Percentiles rank a stretch among this genome's conserved stretches.
Evolutionary conservation across 2,888 invertebrate genomes (phyloP).

Genomic region (Perizoma flavofasciatum): DNA sequence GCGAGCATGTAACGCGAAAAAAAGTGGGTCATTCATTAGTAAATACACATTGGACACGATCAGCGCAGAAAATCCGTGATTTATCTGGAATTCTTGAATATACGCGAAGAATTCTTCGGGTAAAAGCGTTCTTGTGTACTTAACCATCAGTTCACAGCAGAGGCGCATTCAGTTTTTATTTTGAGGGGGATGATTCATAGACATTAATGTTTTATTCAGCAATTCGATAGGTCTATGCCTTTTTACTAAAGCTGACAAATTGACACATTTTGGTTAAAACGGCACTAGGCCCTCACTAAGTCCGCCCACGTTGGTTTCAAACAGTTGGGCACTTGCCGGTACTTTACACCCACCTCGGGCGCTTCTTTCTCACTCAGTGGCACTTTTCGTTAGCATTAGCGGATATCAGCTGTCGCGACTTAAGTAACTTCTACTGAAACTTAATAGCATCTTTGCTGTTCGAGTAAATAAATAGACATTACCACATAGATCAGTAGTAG

Average conservation of each 20-base stretch:
- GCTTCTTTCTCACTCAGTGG: slow-evolving; percentile 31
- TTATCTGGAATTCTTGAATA: slow-evolving; percentile 21
- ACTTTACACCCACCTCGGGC: slow-evolving; percentile 29
- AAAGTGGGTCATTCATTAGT: slow-evolving; percentile 30
- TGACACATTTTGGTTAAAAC: not conserved
- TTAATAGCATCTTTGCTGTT: slow-evolving; percentile 34
- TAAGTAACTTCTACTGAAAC: slow-evolving; percentile 35
- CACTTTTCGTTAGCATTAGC: slow-evolving; percentile 39
- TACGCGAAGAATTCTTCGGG: slow-evolving; percentile 20
- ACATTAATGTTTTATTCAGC: not conserved
- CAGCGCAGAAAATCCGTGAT: slow-evolving; percentile 21
- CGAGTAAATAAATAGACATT: slow-evolving; percentile 9
- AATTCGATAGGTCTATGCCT: not conserved
- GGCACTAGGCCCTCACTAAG: not conserved
- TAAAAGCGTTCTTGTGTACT: slow-evolving; percentile 29
- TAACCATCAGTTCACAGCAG: slow-evolving; percentile 12
- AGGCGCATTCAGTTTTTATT: slow-evolving; percentile 10
- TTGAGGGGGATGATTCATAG: not conserved
- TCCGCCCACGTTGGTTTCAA: slow-evolving; percentile 12
- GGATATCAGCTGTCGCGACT: slow-evolving; percentile 36
- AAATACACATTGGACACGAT: slow-evolving; percentile 25
- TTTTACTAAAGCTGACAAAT: slow-evolving; percentile 1
- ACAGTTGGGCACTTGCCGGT: slow-evolving; percentile 28
- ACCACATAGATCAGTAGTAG: not conserved
- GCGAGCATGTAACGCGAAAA: slow-evolving; percentile 12